These are phyloP conservation scores for Noturus placidus DNA, from an alignment of 2,113 vertebrate species.

Conservation along the genomic window DNA sequence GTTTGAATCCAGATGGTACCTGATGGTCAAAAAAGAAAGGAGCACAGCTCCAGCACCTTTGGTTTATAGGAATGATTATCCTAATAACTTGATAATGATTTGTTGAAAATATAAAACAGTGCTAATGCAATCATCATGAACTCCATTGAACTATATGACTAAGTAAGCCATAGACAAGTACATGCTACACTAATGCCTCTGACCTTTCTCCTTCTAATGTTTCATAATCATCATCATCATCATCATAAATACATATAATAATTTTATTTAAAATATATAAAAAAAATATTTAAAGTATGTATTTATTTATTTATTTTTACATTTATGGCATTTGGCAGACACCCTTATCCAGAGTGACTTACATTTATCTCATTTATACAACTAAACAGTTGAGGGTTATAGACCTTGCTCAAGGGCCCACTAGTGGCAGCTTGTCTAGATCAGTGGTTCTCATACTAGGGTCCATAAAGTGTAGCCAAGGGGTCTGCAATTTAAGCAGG, in stretches of 20 bases:
- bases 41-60: neutral
- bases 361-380: too few species aligned
- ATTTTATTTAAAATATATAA: neutral
- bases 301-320: neutral
- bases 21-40: neutral
- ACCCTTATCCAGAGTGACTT: too few species aligned
- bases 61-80: neutral
- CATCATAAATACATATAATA: neutral
- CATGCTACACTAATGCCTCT: neutral
- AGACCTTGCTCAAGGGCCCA: too few species aligned
- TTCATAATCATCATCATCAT: neutral
- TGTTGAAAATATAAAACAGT: neutral
- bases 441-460: neutral
- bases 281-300: too few species aligned
- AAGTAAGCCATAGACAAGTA: neutral
- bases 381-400: too few species aligned
- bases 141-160: neutral
- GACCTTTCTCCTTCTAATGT: neutral
- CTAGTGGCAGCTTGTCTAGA: neutral
- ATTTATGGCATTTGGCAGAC: neutral
- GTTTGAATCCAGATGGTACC: neutral
- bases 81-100: neutral
- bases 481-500: neutral
- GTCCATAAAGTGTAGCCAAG: neutral
- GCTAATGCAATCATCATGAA: neutral